Percentiles rank a stretch among this genome's conserved stretches.
phyloP scores from a whole-genome alignment of 2,113 vertebrate species.

The Syrmaticus mikado region DNA sequence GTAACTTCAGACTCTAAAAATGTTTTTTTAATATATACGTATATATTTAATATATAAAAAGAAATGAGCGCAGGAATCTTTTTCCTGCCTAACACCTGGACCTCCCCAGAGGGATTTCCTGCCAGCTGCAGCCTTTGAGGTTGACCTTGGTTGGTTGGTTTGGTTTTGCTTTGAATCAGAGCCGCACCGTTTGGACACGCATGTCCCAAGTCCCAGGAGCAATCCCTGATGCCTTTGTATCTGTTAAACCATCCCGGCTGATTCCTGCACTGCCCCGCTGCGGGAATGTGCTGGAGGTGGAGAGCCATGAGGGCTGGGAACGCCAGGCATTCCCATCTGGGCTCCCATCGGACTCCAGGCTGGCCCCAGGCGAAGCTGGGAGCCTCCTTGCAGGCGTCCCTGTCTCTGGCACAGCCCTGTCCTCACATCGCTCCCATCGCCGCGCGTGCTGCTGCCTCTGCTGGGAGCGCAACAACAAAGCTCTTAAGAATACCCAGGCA shows the following conservation, averaged over 20 bases:
- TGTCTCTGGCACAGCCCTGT: background rate
- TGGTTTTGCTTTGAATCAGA: slow-evolving; percentile 37
- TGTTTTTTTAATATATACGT: background rate
- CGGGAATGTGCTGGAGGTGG: background rate
- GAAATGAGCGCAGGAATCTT: background rate
- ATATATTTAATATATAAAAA: background rate
- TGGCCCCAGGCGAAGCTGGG: background rate
- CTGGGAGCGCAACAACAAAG: slow-evolving; percentile 43
- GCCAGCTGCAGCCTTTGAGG: slow-evolving; percentile 43
- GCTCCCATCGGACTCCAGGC: background rate
- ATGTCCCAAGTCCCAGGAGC: background rate
- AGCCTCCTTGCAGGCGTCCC: background rate
- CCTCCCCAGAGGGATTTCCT: slow-evolving; percentile 55
- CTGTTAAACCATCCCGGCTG: background rate
- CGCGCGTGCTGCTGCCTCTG: slow-evolving; percentile 11
- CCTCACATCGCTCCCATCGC: background rate
- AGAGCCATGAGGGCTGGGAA: background rate
- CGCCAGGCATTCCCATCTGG: background rate
- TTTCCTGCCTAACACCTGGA: slow-evolving; percentile 50
- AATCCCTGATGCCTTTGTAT: background rate
- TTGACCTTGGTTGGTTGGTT: slow-evolving; percentile 4
- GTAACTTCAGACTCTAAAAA: background rate
- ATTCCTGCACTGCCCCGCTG: background rate
- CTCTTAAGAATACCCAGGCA: slow-evolving; percentile 42
- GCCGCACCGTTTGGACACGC: background rate